Evolutionary conservation across 1,140 invertebrate species (phyloP), one percentile per base, ranked within the genome.

Genomic region (Euschistus heros): DNA sequence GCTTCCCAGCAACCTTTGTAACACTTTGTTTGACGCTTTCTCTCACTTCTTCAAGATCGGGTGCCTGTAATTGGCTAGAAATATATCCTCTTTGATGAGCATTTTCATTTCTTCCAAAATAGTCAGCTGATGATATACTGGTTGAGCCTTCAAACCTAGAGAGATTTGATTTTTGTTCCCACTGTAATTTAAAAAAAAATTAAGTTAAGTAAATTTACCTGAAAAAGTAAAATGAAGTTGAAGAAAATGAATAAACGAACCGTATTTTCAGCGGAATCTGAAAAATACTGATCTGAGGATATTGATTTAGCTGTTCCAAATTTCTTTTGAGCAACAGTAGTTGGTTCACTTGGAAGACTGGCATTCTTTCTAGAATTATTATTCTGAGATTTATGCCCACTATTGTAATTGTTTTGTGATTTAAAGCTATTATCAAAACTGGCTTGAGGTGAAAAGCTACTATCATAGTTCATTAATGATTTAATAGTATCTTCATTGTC

Each of bases 291-390:
- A 74, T 96, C 92, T 0, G 96, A 98, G 65, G 94, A 97, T 71
- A 99, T 99, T 2, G 93, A 88, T 79, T 98, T 99, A 6, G 96
- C 94, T 72, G 88, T 86, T 24, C 91, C 94, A 76, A 97, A 98
- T 78, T 97, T 97, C 74, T 92, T 91, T 72, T 93, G 91, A 14
- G 92, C 93, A 67, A 87, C 85, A 67, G 84, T 83, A 46, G 66
- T 27, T 50, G 66, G 33, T n/a, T 27, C 18, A 65, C 14, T n/a
- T 13, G 64, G 30, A 63, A 52, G 46, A 63, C 20, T 50, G 2
- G 22, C 52, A 26, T 42, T 65, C 14, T 27, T 59, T 26, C 46
- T 42, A 10, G n/a, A 2, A 61, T 37, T 37, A 57, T 57, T 57
- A 15, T 57, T 57, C 24, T 57, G 20, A 57, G 20, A 24, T 26